Conservation (phyloP, 2,888 invertebrate species). For the Luperina nickerlii region DNA sequence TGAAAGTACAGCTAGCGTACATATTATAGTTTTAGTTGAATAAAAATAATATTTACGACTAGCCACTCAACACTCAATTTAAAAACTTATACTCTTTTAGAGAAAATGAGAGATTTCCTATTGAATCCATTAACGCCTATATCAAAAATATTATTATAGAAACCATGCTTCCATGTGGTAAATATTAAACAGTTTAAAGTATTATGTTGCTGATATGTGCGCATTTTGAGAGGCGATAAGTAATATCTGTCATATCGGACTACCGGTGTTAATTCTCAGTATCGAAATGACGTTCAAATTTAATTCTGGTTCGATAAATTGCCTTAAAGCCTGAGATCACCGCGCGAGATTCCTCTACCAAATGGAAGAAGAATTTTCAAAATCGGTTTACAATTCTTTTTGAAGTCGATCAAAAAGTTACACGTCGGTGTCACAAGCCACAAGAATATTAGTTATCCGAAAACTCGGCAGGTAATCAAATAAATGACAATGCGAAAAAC, state of each 20-base stretch:
- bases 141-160: neutral
- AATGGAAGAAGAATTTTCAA: neutral
- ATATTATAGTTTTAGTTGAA: neutral
- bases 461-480: conserved; percentile 47
- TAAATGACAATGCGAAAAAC: conserved; percentile 46
- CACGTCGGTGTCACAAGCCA: conserved; percentile 21
- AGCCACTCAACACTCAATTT: conserved; percentile 22
- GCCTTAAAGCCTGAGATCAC: neutral
- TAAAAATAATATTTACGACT: neutral
- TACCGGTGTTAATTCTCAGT: neutral
- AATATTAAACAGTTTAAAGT: conserved; percentile 2
- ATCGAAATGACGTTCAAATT: neutral
- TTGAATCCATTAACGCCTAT: conserved; percentile 1
- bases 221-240: neutral
- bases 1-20: no score
- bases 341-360: neutral
- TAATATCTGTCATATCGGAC: neutral
- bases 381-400: neutral
- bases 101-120: neutral
- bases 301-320: neutral
- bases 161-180: conserved; percentile 5
- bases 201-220: neutral
- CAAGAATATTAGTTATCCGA: conserved; percentile 23
- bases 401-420: neutral
- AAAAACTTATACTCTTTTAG: neutral